phyloP scores from a whole-genome alignment of 2,797 vertebrate genomes.

The Dallia pectoralis region DNA sequence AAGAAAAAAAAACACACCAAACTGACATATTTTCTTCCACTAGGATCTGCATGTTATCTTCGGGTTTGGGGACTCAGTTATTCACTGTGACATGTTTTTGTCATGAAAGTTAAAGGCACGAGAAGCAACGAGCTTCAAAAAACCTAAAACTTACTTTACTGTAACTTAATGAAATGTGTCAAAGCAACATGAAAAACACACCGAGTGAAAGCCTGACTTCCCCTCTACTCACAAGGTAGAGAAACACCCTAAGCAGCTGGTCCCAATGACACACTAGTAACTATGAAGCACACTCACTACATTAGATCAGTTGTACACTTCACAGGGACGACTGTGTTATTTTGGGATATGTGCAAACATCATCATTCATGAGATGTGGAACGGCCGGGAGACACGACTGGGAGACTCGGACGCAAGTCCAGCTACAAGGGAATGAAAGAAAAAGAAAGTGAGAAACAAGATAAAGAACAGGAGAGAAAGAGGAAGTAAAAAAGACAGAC shows the following conservation, averaged over 20 bases:
- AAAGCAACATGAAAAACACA: constrained; percentile 50
- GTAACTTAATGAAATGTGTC: constrained; percentile 21
- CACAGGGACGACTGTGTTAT: not conserved
- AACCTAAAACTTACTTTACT: not conserved
- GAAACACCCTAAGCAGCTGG: not conserved
- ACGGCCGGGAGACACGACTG: not conserved
- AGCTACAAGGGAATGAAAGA: not conserved
- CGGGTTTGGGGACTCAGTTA: not conserved
- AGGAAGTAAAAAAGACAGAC: not conserved
- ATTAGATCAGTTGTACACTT: not conserved
- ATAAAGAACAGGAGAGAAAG: not conserved
- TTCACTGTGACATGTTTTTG: not conserved
- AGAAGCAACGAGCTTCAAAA: not conserved
- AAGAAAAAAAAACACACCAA: not conserved
- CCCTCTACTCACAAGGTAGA: not conserved
- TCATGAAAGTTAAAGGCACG: not conserved
- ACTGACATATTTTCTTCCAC: not conserved
- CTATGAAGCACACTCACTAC: not conserved
- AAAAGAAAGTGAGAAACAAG: not conserved
- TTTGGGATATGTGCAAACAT: not conserved
- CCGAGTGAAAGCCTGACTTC: not conserved
- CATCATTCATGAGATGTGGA: not conserved
- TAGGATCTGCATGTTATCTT: not conserved
- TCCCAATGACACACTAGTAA: not conserved
- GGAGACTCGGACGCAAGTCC: too few species aligned